These are phyloP conservation scores for Elysia crispata DNA, from an alignment of 2,888 invertebrate genomes.

Conservation along the genomic window DNA sequence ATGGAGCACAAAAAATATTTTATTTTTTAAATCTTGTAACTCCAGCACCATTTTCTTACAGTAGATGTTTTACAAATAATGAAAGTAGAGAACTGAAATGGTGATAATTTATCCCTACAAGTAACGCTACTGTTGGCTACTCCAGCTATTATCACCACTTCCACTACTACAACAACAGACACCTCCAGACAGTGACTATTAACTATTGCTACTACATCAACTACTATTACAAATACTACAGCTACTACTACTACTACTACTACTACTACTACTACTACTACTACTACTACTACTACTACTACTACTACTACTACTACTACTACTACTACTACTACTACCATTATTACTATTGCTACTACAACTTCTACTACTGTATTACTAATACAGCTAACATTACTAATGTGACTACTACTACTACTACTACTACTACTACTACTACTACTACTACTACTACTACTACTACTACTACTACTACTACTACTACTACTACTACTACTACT, in stretches of 20 bases:
- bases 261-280: constrained; percentile 4
- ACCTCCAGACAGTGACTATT: too few relatives aligned
- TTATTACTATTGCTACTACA: too few relatives aligned
- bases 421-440: constrained; percentile 9
- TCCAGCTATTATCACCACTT: too few relatives aligned
- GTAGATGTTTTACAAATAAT: too few relatives aligned
- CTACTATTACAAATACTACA: too few relatives aligned
- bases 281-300: constrained; percentile 9
- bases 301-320: constrained; percentile 9
- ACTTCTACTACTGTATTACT: background rate
- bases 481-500: constrained; percentile 9
- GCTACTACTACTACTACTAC: constrained; percentile 9
- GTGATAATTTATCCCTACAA: too few relatives aligned
- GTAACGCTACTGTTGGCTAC: too few relatives aligned
- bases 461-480: constrained; percentile 9
- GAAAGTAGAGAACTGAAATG: too few relatives aligned
- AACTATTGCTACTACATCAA: background rate
- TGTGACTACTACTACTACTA: background rate
- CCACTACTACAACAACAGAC: too few relatives aligned
- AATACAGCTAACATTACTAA: background rate
- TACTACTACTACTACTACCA: constrained; percentile 4
- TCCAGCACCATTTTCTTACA: too few relatives aligned
- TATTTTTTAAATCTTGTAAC: too few relatives aligned
- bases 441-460: constrained; percentile 4
- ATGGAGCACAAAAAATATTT: too few relatives aligned